These are phyloP conservation scores for Steinernema scapterisci DNA, from an alignment of 2,888 invertebrate genomes.

Conservation along the genomic window DNA sequence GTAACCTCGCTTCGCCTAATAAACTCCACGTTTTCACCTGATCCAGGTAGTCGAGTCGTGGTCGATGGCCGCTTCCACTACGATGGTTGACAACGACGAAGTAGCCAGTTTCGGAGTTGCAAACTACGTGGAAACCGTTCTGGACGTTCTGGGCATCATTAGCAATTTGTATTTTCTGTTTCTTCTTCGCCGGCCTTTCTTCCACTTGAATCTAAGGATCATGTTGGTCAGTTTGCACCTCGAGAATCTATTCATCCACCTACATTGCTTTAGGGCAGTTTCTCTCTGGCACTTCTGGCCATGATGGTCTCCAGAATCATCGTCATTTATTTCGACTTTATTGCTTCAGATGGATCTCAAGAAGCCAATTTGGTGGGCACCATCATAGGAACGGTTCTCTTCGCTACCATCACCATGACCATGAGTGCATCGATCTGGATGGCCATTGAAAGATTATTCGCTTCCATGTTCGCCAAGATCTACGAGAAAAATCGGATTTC, in stretches of 20 bases:
- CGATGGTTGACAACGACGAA: no score
- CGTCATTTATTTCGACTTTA: neutral
- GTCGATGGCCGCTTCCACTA: no score
- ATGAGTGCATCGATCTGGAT: slow-evolving; percentile 22
- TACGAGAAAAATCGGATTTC: neutral
- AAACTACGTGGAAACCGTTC: neutral
- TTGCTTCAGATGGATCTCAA: neutral
- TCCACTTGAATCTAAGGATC: slow-evolving; percentile 12
- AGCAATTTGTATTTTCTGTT: neutral
- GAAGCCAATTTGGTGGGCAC: no score
- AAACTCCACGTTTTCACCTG: no score
- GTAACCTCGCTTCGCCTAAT: no score
- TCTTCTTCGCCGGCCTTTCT: neutral
- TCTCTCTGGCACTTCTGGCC: neutral
- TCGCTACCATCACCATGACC: neutral
- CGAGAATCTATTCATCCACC: neutral
- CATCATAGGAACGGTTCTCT: no score
- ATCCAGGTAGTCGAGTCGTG: no score
- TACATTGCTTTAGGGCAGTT: neutral
- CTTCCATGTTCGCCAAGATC: neutral
- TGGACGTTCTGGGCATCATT: neutral
- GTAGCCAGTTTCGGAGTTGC: no score
- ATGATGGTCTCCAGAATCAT: neutral
- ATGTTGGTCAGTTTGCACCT: neutral
- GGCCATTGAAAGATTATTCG: slow-evolving; percentile 2